A percentile compares a stretch with the other conserved stretches of the same genome.
Conservation (phyloP, 2,797 vertebrate species). For the Brachyrhaphis roseni region DNA sequence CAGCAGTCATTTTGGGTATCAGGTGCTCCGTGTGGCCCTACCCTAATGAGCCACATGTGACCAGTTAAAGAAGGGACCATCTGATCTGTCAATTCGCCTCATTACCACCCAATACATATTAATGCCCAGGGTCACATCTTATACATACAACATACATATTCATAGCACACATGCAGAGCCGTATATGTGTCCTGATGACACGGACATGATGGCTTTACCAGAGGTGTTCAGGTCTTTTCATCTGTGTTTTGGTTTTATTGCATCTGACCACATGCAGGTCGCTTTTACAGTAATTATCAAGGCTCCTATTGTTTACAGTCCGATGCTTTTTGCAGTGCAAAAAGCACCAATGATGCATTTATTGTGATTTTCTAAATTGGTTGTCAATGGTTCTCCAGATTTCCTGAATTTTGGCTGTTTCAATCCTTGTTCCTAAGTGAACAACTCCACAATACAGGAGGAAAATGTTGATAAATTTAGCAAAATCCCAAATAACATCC, state of each 20-base stretch:
- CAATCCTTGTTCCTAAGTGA: neutral
- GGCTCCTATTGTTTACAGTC: neutral
- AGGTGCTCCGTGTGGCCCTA: slow-evolving; percentile 68
- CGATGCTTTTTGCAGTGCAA: neutral
- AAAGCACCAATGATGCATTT: neutral
- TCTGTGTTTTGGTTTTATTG: slow-evolving; percentile 47
- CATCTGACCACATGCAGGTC: slow-evolving; percentile 25
- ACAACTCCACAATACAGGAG: neutral
- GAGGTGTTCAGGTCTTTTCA: slow-evolving; percentile 33
- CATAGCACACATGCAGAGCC: slow-evolving; percentile 72
- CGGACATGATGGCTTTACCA: slow-evolving; percentile 53
- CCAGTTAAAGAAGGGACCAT: slow-evolving; percentile 79
- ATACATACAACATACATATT: slow-evolving; percentile 81
- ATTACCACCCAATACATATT: slow-evolving; percentile 82
- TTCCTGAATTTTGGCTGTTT: neutral
- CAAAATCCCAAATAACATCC: neutral
- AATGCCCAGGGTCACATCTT: slow-evolving; percentile 78
- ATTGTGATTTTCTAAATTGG: neutral
- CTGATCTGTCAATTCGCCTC: slow-evolving; percentile 77
- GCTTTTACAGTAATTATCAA: neutral
- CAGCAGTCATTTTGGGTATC: slow-evolving; percentile 66
- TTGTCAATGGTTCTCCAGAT: neutral
- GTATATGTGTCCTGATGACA: slow-evolving; percentile 71
- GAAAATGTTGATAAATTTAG: neutral
- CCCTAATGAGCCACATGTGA: slow-evolving; percentile 82